These are phyloP conservation scores for Caenorhabditis briggsae DNA, from an alignment of 1,140 invertebrate genomes.

Conservation along the genomic window DNA sequence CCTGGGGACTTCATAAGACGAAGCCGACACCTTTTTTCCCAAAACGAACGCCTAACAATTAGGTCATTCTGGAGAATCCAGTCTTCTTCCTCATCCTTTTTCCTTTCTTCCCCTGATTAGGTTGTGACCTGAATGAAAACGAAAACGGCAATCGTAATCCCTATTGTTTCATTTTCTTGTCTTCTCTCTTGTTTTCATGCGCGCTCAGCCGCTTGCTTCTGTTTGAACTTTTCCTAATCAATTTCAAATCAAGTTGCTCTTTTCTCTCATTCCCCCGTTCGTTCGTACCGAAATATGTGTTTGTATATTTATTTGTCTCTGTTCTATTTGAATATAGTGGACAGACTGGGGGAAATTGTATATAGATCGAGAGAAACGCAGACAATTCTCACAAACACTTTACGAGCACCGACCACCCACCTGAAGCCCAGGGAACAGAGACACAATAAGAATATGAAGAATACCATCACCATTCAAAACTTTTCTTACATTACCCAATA, in stretches of 20 bases:
- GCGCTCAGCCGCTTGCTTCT: background rate
- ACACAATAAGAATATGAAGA: slow-evolving; percentile 42
- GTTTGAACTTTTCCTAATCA: slow-evolving; percentile 45
- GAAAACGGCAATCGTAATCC: slow-evolving; percentile 34
- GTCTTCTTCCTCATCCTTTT: background rate
- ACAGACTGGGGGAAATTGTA: background rate
- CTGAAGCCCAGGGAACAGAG: slow-evolving; percentile 3
- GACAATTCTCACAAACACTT: slow-evolving; percentile 51
- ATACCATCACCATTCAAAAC: background rate
- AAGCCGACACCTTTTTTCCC: slow-evolving; percentile 33
- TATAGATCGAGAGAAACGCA: background rate
- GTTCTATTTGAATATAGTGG: slow-evolving; percentile 43
- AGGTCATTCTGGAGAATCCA: slow-evolving; percentile 51
- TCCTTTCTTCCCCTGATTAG: slow-evolving; percentile 14
- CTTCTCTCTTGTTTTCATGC: background rate
- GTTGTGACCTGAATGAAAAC: slow-evolving; percentile 13
- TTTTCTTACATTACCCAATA: slow-evolving; percentile 18
- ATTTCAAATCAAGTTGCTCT: slow-evolving; percentile 49
- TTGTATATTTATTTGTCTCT: background rate
- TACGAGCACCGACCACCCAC: slow-evolving; percentile 50
- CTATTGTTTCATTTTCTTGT: slow-evolving; percentile 31
- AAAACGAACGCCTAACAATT: slow-evolving; percentile 53
- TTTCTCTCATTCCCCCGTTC: background rate
- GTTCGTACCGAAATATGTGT: slow-evolving; percentile 47
- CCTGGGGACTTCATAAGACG: slow-evolving; percentile 3